Percentiles rank a stretch among this genome's conserved stretches.
Conservation (phyloP, 1,140 invertebrate species). For the Drosophila hydei region DNA sequence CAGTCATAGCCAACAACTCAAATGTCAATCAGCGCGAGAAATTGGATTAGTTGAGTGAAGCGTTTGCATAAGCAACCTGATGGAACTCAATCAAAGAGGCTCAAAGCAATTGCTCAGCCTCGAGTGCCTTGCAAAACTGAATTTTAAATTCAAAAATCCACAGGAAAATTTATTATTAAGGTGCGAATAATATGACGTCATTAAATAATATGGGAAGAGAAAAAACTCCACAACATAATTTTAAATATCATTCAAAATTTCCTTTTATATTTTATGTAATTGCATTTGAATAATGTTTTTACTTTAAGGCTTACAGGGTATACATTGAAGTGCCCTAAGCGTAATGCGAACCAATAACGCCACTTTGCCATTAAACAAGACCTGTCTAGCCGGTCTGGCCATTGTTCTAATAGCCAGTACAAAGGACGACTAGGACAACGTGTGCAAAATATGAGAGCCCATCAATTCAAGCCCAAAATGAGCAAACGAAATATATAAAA, state of each 20-base stretch:
- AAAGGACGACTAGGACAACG: slow-evolving; percentile 28
- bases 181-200: neutral
- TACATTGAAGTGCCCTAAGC: slow-evolving; percentile 16
- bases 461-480: slow-evolving; percentile 36
- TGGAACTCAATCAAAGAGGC: slow-evolving; percentile 20
- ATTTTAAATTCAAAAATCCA: neutral
- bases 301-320: slow-evolving; percentile 16
- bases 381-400: slow-evolving; percentile 12
- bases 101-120: slow-evolving; percentile 14
- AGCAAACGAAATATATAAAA: slow-evolving; percentile 6
- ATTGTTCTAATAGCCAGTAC: slow-evolving; percentile 36
- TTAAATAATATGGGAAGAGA: neutral
- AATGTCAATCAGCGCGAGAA: slow-evolving; percentile 59
- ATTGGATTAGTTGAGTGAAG: slow-evolving; percentile 56
- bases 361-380: slow-evolving; percentile 9
- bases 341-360: slow-evolving; percentile 29
- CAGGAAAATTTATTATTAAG: neutral
- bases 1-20: slow-evolving; percentile 9
- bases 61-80: slow-evolving; percentile 38
- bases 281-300: neutral
- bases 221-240: no score
- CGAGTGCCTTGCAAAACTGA: neutral
- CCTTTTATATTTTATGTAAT: neutral
- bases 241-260: neutral
- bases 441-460: slow-evolving; percentile 45